phyloP scores from a whole-genome alignment of 2,797 vertebrate species.

The Buphagus erythrorhynchus region DNA sequence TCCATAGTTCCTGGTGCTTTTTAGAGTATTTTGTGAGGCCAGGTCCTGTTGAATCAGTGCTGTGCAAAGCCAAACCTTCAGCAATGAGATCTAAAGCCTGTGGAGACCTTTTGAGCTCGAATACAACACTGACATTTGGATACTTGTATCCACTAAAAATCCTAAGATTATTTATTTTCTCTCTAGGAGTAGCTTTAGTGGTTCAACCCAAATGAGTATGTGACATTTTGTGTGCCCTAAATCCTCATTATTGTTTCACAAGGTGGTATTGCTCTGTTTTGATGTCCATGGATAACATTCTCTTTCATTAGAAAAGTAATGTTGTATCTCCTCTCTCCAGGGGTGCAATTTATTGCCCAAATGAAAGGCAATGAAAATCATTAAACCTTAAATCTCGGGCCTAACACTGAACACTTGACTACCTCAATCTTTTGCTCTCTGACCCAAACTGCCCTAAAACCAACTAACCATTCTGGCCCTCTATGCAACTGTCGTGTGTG shows the following conservation, averaged over 20 bases:
- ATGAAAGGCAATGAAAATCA: constrained; percentile 20
- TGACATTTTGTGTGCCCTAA: not conserved
- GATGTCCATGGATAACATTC: not conserved
- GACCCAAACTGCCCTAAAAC: not conserved
- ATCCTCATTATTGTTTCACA: not conserved
- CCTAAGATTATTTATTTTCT: not conserved
- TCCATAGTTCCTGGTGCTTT: not conserved
- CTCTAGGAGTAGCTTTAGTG: not conserved
- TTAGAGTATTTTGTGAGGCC: fast-evolving
- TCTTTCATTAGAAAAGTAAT: constrained; percentile 30
- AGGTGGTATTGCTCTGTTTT: not conserved
- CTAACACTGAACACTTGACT: not conserved
- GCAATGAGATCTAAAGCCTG: not conserved
- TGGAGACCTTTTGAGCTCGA: not conserved
- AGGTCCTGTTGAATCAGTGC: not conserved
- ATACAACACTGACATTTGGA: not conserved
- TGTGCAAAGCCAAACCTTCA: not conserved
- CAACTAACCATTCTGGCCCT: not conserved
- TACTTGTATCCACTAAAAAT: not conserved
- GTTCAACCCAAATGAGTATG: not conserved
- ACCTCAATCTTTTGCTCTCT: not conserved
- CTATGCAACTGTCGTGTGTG: not conserved
- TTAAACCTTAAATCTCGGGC: constrained; percentile 11
- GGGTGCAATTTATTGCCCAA: constrained; percentile 22
- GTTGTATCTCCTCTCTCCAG: not conserved